Evolutionary conservation across 2,113 vertebrate species (phyloP).

Genomic region (Hypocryptadius cinnamomeus): DNA sequence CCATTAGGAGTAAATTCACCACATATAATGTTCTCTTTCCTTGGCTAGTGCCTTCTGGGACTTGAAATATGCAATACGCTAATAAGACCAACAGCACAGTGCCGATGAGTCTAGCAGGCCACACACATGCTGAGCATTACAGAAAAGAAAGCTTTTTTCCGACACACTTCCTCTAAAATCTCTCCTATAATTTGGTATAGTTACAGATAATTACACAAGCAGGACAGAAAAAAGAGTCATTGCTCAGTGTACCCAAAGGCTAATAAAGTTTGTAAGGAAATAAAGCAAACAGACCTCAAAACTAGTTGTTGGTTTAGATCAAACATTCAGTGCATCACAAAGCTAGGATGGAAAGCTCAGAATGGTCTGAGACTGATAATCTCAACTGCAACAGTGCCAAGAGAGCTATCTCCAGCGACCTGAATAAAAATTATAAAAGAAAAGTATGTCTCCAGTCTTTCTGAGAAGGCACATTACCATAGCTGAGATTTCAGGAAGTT

Average conservation of each 20-base stretch:
- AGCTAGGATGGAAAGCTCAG: neutral
- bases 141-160: neutral
- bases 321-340: neutral
- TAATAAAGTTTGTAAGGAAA: neutral
- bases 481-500: neutral
- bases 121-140: accelerated
- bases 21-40: neutral
- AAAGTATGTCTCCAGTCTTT: neutral
- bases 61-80: neutral
- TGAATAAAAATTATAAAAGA: neutral
- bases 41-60: neutral
- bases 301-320: neutral
- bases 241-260: neutral
- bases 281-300: neutral
- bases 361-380: neutral
- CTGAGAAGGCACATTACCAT: neutral
- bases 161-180: neutral
- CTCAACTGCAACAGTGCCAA: neutral
- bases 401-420: neutral
- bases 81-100: neutral
- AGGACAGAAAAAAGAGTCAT: neutral
- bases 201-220: neutral
- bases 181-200: neutral
- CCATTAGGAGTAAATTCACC: neutral
- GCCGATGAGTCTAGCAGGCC: neutral